phyloP scores from a whole-genome alignment of 2,888 invertebrate species.

The Brachynemurus nebulosus region DNA sequence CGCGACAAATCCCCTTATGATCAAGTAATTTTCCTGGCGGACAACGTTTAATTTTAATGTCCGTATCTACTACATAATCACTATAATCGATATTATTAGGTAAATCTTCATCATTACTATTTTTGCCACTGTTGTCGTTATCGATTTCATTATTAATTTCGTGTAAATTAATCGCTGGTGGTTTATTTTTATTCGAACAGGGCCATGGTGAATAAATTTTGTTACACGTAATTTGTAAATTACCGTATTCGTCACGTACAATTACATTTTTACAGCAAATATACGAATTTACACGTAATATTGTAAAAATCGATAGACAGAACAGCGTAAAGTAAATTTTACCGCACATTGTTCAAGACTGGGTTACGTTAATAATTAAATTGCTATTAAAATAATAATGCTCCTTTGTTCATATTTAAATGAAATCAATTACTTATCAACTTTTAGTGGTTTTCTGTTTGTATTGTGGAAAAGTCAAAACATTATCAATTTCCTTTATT shows the following conservation, averaged over 20 bases:
- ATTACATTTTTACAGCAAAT: slow-evolving; percentile 4
- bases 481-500: no score
- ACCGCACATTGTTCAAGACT: no score
- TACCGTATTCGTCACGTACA: not conserved
- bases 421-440: no score
- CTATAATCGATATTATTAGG: not conserved
- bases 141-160: not conserved
- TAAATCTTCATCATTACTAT: not conserved
- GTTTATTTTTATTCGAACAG: not conserved
- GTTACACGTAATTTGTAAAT: not conserved
- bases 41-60: slow-evolving; percentile 2
- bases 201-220: slow-evolving; percentile 1
- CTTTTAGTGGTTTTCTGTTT: no score
- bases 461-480: no score
- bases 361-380: no score
- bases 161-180: not conserved
- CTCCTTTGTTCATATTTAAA: no score
- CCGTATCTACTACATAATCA: not conserved
- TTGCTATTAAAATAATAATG: no score
- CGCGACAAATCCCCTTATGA: slow-evolving; percentile 8
- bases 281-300: no score
- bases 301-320: no score
- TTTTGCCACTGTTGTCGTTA: not conserved
- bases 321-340: no score
- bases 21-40: slow-evolving; percentile 9